Conservation (phyloP, 2,797 vertebrate species). For the Peromyscus attwateri region DNA sequence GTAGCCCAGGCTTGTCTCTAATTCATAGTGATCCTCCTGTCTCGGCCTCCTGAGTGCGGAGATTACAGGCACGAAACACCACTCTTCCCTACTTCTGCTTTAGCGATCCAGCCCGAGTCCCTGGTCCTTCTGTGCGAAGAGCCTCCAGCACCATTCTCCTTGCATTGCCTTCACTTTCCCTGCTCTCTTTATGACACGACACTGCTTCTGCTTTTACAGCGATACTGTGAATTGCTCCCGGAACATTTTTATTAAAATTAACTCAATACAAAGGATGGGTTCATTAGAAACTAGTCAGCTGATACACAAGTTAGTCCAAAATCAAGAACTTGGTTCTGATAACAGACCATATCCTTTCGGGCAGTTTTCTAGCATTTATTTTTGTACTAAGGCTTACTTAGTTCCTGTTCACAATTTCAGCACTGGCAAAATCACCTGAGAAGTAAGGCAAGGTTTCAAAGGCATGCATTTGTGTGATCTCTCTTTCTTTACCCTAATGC, state of each 20-base stretch:
- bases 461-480: not conserved
- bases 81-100: not conserved
- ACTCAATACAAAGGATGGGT: not conserved
- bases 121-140: not conserved
- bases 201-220: not conserved
- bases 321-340: not conserved
- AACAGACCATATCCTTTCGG: not conserved
- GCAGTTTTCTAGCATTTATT: not conserved
- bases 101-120: rapidly evolving
- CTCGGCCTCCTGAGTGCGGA: not conserved
- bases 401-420: not conserved
- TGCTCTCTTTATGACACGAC: not conserved
- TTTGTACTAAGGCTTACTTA: not conserved
- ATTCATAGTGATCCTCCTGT: not conserved
- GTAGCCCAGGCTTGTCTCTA: not conserved
- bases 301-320: not conserved
- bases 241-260: conserved; percentile 29
- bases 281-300: not conserved
- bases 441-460: not conserved
- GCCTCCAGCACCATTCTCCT: not conserved
- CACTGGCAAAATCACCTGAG: not conserved
- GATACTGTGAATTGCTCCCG: not conserved
- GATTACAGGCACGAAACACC: not conserved
- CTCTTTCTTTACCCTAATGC: not conserved
- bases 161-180: not conserved